Evolutionary conservation across 2,888 invertebrate species (phyloP), one percentile per base, ranked within the genome.

Genomic region (Agrypnus murinus): DNA sequence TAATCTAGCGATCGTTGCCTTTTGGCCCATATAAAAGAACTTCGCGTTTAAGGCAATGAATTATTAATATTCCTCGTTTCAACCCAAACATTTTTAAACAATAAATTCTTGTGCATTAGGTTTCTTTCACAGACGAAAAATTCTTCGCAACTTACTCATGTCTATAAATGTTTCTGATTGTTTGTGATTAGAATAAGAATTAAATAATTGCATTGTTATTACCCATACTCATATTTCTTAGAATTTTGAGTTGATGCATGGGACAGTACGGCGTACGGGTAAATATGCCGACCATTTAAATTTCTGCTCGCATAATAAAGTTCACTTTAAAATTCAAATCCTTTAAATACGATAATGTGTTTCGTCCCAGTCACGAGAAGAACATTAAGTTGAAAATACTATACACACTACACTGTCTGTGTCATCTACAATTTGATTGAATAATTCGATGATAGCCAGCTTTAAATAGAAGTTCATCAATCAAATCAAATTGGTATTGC

Each of bases 161-260:
- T 3, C 53, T 53, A 53, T 43, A 40, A 59, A 59, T 19, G 43
- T 43, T 17, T 59, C 48, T 34, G 62, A 48, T 53, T n/a, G 53
- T 40, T 9, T 48, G 63, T 57, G 69, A 32, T 69, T 57, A 40
- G 69, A 63, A 69, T 69, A 31, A 40, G 46, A 63, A 69, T 63
- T 31, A 69, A 69, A 64, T 63, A 69, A 69, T 58, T 69, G 69
- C 69, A 69, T 69, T 58, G 46, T 58, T 63, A 63, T 63, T 67
- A 55, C 48, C 38, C 25, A 14, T 48, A 40, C 58, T 31, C 46
- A 63, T 55, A 38, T 57, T 69, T 69, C 69, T 48, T 3, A 40
- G 69, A 63, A 64, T 34, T 63, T 55, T 48, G 45, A 38, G 36
- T 59, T 40, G 65, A 46, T 55, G 53, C 55, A 48, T 57, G 48